Base-by-base conservation (phyloP, 2,888 invertebrate species). In the Phania funesta region DNA sequence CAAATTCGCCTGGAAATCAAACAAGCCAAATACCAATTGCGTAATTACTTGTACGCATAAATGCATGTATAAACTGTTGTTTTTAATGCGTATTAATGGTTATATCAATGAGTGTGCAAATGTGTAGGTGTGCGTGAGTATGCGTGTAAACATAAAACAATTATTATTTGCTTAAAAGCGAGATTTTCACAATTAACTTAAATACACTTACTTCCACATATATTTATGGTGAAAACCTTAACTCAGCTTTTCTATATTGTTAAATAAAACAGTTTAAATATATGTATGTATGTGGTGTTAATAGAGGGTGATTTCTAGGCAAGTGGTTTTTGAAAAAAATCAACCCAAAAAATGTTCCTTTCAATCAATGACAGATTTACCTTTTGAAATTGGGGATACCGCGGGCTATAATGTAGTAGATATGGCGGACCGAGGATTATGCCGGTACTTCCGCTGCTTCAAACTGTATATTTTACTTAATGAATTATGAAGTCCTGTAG, bases 151-250 rank as follows among this genome's bases (percentile, higher is more conserved):
- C 35, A 80, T 56, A 75, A 76, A 83, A 80, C 83, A 83, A 80
- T 83, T 83, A 76, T 83, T 83, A 83, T 83, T 83, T 80, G 76
- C 65, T 83, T 79, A 79, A 76, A 76, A 80, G 79, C 73, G 67
- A 75, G 75, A 76, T 83, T 83, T 76, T 80, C 71, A 71, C 70
- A 78, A 80, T 80, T 83, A 79, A 83, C 71, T 79, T 83, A 56
- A 83, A 71, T 75, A 58, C 62, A 35, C 8, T 26, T 24, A 58
- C 62, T 35, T 11, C 46, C 46, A 26, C 7, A 60, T 9, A 32
- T 6, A 56, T 22, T 32, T 41, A 9, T 16, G 11, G 3, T 13
- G 18, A 41, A 58, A 76, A 41, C 38, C 52, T 29, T 73, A 58
- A 65, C 41, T 65, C 52, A 52, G 73, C 64, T 70, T 70, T 75